Evolutionary conservation across 53 echinoderm and acorn worm species (phyloP).

Genomic region (Hippasteria phrygiana): DNA sequence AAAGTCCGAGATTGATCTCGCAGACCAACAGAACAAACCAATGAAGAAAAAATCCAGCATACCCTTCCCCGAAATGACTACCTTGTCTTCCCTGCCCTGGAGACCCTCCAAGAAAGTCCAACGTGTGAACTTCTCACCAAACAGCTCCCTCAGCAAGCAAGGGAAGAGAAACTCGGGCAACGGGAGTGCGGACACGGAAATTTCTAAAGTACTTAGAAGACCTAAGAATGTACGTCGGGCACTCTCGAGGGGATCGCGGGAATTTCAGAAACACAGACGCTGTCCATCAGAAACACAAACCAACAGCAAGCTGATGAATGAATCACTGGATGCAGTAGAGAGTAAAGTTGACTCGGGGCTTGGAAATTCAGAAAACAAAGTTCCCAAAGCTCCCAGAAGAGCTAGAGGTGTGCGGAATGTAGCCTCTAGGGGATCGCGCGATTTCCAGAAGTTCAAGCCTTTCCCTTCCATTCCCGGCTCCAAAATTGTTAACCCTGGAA

Average conservation of each 20-base stretch:
- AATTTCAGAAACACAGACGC: constrained; percentile 37
- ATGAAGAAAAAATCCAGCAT: background rate
- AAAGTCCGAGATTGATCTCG: constrained; percentile 2
- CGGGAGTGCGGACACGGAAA: constrained; percentile 17
- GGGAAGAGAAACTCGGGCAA: constrained; percentile 28
- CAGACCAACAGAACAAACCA: background rate
- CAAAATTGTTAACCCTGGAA: constrained; percentile 24
- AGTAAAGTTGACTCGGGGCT: background rate
- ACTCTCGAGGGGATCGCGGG: constrained; percentile 39
- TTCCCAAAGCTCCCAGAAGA: background rate
- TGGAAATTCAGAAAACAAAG: constrained; percentile 41
- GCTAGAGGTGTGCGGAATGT: constrained; percentile 5
- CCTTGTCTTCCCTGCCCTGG: constrained; percentile 34
- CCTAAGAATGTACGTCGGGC: constrained; percentile 17
- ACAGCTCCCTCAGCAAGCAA: constrained; percentile 5
- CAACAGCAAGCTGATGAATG: background rate
- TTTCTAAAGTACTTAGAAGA: background rate
- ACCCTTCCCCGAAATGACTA: constrained; percentile 32
- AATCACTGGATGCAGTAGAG: background rate
- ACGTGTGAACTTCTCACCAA: constrained; percentile 35
- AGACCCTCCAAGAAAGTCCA: constrained; percentile 45
- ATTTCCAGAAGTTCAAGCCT: constrained; percentile 1
- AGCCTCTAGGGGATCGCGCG: constrained; percentile 24
- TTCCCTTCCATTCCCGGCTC: background rate
- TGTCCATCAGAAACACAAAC: background rate